Conservation (phyloP, 1,140 invertebrate species). For the Halictus rubicundus region DNA sequence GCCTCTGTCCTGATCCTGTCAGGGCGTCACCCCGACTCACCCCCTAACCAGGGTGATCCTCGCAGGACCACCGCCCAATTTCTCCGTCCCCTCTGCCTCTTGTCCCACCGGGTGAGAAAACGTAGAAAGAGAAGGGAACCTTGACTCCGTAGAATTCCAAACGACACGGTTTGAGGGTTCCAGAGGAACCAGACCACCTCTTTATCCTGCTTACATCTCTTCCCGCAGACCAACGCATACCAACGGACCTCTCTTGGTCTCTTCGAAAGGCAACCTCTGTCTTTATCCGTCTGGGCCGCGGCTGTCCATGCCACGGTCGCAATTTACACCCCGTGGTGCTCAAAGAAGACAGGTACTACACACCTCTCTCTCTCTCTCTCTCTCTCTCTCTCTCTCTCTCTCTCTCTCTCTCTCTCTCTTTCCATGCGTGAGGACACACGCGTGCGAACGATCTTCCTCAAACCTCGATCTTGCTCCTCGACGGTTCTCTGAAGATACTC, state of each 20-base stretch:
- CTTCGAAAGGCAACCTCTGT: background rate
- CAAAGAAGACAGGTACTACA: constrained; percentile 42
- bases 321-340: constrained; percentile 71
- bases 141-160: constrained; percentile 7
- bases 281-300: constrained; percentile 39
- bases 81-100: constrained; percentile 49
- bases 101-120: background rate
- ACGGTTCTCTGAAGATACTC: background rate
- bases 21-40: constrained; percentile 62
- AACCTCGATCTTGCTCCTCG: too few relatives aligned
- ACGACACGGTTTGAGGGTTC: constrained; percentile 16
- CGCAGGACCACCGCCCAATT: constrained; percentile 69
- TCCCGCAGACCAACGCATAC: constrained; percentile 1
- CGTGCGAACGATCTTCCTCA: background rate
- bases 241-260: background rate
- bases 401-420: background rate
- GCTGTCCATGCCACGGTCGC: constrained; percentile 57
- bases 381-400: too few relatives aligned
- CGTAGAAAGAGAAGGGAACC: background rate
- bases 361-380: background rate
- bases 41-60: constrained; percentile 46
- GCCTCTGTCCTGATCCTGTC: constrained; percentile 62
- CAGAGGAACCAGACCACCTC: constrained; percentile 28
- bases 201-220: constrained; percentile 64
- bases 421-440: background rate